Percentiles rank a stretch among this genome's conserved stretches.
phyloP scores from a whole-genome alignment of 2,888 invertebrate species.

The Seira musarum region DNA sequence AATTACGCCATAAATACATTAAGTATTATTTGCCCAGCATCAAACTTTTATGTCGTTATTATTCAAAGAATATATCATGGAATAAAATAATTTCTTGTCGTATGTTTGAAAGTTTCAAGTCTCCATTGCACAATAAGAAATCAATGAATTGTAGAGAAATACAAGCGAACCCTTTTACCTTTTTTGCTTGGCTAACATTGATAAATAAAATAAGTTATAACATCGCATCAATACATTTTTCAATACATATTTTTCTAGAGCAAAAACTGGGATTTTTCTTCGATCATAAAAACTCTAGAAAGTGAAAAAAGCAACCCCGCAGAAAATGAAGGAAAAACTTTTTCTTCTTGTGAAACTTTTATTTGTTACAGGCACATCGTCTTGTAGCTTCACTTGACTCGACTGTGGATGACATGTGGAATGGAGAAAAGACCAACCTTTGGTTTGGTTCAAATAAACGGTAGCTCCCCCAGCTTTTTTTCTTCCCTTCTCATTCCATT shows the following conservation, averaged over 20 bases:
- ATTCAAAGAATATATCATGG: too few relatives aligned
- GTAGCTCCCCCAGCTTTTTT: neutral
- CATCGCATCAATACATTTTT: too few relatives aligned
- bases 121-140: too few relatives aligned
- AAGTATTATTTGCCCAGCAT: too few relatives aligned
- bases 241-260: neutral
- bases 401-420: conserved; percentile 4
- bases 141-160: too few relatives aligned
- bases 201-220: too few relatives aligned
- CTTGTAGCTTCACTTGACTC: neutral
- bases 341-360: neutral
- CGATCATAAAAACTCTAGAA: neutral
- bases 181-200: too few relatives aligned
- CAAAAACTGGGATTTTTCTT: neutral
- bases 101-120: too few relatives aligned
- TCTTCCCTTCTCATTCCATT: neutral
- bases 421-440: neutral
- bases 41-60: too few relatives aligned
- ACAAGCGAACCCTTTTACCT: too few relatives aligned
- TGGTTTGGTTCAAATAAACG: neutral
- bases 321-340: neutral
- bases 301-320: neutral
- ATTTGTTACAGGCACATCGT: neutral
- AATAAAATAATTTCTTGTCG: too few relatives aligned
- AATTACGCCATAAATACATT: too few relatives aligned